These are phyloP conservation scores for Charadrius vociferus DNA, from an alignment of 2,113 vertebrate genomes.

Conservation along the genomic window DNA sequence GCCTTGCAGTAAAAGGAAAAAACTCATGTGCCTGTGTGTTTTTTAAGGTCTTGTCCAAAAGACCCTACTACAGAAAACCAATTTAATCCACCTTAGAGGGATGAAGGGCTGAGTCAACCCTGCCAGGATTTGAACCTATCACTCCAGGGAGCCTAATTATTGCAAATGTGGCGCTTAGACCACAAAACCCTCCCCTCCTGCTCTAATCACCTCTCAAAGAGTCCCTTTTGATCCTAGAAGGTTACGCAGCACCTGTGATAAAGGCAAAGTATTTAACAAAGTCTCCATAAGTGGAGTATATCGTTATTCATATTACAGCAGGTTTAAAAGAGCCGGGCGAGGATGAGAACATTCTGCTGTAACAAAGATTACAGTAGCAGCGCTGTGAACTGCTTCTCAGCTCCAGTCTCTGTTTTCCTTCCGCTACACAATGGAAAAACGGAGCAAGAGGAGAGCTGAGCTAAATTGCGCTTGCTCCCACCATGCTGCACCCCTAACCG, in stretches of 20 bases:
- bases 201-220: conserved; percentile 65
- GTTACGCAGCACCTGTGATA: conserved; percentile 16
- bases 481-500: not conserved
- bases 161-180: not conserved
- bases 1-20: not conserved
- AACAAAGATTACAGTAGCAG: conserved; percentile 40
- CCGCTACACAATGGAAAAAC: not conserved
- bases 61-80: conserved; percentile 6
- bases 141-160: conserved; percentile 52
- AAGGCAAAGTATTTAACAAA: conserved; percentile 57
- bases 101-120: conserved; percentile 24
- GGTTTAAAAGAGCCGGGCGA: conserved; percentile 41
- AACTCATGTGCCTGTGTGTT: not conserved
- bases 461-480: not conserved
- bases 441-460: not conserved
- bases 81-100: conserved; percentile 5
- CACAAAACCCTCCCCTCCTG: conserved; percentile 17
- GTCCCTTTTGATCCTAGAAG: conserved; percentile 18
- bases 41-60: conserved; percentile 49
- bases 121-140: conserved; percentile 38
- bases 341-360: conserved; percentile 15
- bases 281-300: not conserved
- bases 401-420: conserved; percentile 1
- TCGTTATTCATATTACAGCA: conserved; percentile 55
- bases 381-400: not conserved